phyloP scores from a whole-genome alignment of 2,797 vertebrate species.

The Distichodus sexfasciatus region DNA sequence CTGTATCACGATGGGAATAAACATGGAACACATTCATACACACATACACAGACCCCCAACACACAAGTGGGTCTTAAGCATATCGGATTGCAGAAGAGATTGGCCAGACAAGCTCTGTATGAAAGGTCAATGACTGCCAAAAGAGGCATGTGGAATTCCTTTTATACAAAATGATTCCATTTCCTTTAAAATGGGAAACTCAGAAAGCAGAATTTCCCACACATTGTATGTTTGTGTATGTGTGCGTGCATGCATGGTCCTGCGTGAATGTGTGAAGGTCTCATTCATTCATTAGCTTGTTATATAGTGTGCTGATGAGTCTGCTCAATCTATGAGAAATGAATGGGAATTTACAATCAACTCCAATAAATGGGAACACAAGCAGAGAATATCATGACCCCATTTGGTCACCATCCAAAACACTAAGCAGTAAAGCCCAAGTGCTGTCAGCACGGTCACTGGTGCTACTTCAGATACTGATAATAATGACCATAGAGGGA shows the following conservation, averaged over 20 bases:
- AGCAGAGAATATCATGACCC: slow-evolving; percentile 22
- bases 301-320: not conserved
- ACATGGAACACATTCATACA: not conserved
- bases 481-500: slow-evolving; percentile 21
- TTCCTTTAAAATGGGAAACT: slow-evolving; percentile 8
- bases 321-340: too few species aligned
- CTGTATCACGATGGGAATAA: slow-evolving; percentile 3
- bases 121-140: not conserved
- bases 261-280: not conserved
- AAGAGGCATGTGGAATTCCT: not conserved
- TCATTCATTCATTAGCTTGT: not conserved
- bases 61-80: slow-evolving; percentile 1
- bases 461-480: not conserved
- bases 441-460: slow-evolving; percentile 28
- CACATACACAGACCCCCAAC: not conserved
- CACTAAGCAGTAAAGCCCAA: slow-evolving; percentile 17
- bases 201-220: not conserved
- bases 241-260: not conserved
- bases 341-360: too few species aligned
- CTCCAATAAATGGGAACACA: slow-evolving; percentile 17
- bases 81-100: slow-evolving; percentile 7
- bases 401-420: slow-evolving; percentile 26
- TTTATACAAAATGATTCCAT: not conserved
- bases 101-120: not conserved
- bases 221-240: not conserved